phyloP scores from a whole-genome alignment of 1,140 invertebrate species.

The Papilio glaucus region DNA sequence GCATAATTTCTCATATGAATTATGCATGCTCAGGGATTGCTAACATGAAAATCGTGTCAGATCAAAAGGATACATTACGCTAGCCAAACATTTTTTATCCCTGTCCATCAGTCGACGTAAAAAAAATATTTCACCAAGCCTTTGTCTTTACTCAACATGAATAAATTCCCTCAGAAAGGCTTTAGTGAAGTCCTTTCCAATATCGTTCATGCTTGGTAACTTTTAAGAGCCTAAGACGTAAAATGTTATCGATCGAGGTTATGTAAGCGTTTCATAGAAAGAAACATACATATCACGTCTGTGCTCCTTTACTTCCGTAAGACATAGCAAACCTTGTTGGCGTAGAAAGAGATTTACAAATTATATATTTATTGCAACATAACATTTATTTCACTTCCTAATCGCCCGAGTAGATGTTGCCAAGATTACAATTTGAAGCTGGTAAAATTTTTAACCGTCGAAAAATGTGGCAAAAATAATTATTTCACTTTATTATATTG shows the following conservation, averaged over 20 bases:
- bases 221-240: not conserved
- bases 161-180: conserved; percentile 11
- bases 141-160: conserved; percentile 29
- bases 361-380: no score
- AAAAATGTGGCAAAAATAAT: no score
- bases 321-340: no score
- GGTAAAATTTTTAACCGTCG: no score
- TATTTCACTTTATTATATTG: no score
- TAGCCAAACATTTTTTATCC: conserved; percentile 16
- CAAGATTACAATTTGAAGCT: no score
- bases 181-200: conserved; percentile 10
- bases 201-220: not conserved
- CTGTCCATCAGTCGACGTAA: conserved; percentile 19
- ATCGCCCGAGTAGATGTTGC: no score
- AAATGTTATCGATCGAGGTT: not conserved
- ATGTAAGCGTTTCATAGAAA: not conserved
- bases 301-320: no score
- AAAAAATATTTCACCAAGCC: not conserved
- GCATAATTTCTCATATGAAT: conserved; percentile 30
- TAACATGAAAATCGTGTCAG: conserved; percentile 3
- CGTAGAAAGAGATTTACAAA: no score
- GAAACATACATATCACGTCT: not conserved
- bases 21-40: conserved; percentile 25
- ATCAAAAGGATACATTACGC: conserved; percentile 32
- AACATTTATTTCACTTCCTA: no score